Percentiles rank a stretch among this genome's conserved stretches.
Conservation (phyloP, 1,140 invertebrate genomes). For the Propsilocerus akamusi region DNA sequence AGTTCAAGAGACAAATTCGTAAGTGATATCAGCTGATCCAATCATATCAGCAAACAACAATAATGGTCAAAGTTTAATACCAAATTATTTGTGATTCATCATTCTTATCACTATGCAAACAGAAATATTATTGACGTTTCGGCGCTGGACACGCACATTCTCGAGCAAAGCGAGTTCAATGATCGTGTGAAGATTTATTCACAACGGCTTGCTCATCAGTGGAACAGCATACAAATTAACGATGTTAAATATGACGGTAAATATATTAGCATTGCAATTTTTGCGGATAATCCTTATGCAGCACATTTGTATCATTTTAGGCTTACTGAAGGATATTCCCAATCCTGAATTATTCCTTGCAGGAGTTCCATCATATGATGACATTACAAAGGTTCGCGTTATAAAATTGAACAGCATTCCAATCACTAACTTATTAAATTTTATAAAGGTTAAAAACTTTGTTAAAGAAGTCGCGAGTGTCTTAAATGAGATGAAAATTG, state of each 20-base stretch:
- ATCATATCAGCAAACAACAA: too few species aligned
- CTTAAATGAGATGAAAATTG: slow-evolving; percentile 45
- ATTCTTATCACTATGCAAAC: slow-evolving; percentile 9
- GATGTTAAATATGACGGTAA: slow-evolving; percentile 9
- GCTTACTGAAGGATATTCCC: slow-evolving; percentile 19
- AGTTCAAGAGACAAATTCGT: slow-evolving; percentile 75
- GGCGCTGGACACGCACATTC: slow-evolving; percentile 47
- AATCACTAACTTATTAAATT: neutral
- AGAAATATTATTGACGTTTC: slow-evolving; percentile 73
- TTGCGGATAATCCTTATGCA: neutral
- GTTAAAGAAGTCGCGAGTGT: slow-evolving; percentile 16
- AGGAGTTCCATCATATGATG: slow-evolving; percentile 15
- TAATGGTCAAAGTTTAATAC: slow-evolving; percentile 1
- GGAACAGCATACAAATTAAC: slow-evolving; percentile 17
- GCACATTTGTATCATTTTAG: slow-evolving; percentile 7
- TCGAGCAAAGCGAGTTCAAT: slow-evolving; percentile 62
- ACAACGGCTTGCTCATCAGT: slow-evolving; percentile 33
- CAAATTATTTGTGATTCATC: slow-evolving; percentile 6
- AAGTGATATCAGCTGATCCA: slow-evolving; percentile 28
- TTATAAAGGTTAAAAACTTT: slow-evolving; percentile 2
- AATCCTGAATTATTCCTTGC: slow-evolving; percentile 19
- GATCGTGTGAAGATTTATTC: slow-evolving; percentile 54
- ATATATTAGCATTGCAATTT: slow-evolving; percentile 3
- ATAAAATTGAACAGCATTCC: neutral
- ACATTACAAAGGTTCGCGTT: slow-evolving; percentile 22